These are phyloP conservation scores for Carettochelys insculpta DNA, from an alignment of 2,113 vertebrate species.

Conservation along the genomic window DNA sequence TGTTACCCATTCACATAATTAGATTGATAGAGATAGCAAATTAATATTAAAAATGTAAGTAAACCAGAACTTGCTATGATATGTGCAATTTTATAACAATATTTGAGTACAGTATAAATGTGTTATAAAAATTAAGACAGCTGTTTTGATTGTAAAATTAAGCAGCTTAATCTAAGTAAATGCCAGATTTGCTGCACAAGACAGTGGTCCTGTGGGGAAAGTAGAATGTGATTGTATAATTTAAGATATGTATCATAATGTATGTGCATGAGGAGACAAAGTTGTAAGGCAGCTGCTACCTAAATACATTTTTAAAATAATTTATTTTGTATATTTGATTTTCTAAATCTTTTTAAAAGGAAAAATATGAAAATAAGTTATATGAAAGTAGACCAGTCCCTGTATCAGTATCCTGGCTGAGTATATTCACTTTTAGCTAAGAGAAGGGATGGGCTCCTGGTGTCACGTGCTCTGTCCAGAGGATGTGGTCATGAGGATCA, in stretches of 20 bases:
- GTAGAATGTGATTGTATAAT: neutral
- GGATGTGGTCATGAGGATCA: neutral
- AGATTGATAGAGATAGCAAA: neutral
- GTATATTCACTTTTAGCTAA: neutral
- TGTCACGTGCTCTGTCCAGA: neutral
- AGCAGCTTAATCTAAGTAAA: neutral
- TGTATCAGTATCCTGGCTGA: neutral
- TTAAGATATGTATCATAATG: neutral
- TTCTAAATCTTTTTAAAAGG: neutral
- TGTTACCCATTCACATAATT: neutral
- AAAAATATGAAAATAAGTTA: neutral
- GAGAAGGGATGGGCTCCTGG: neutral
- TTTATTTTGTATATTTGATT: neutral
- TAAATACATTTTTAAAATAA: no score
- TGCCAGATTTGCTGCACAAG: neutral
- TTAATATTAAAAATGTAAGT: neutral
- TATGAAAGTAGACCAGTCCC: neutral
- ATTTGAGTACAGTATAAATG: neutral
- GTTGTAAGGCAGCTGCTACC: neutral
- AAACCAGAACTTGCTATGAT: neutral
- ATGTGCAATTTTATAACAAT: neutral
- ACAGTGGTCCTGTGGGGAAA: neutral
- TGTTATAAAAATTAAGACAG: neutral
- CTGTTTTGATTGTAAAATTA: neutral
- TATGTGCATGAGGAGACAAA: neutral